A percentile compares a stretch with the other conserved stretches of the same genome.
phyloP scores from a whole-genome alignment of 64 coral and sea anemone species.

The Dendronephthya gigantea region DNA sequence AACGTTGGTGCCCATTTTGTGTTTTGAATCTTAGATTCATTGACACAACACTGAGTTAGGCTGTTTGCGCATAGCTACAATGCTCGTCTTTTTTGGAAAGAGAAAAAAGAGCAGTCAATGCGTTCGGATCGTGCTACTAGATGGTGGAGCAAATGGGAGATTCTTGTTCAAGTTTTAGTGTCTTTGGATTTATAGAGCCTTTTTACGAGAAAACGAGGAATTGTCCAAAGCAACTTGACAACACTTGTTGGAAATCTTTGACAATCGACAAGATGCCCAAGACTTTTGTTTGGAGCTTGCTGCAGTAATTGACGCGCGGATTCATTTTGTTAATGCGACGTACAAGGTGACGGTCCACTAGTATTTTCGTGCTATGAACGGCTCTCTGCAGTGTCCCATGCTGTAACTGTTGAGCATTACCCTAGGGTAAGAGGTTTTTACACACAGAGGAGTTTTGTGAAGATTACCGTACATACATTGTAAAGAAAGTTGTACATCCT shows the following conservation, averaged over 20 bases:
- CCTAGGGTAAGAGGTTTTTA: too few species aligned
- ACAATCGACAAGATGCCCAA: conserved; percentile 34
- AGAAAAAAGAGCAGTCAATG: conserved; percentile 41
- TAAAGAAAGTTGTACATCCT: conserved; percentile 6
- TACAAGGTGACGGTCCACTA: conserved; percentile 47
- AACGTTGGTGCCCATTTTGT: conserved; percentile 28
- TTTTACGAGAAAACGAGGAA: conserved; percentile 46
- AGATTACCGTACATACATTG: conserved; percentile 17
- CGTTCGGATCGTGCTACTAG: conserved; percentile 31
- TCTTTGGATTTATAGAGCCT: conserved; percentile 51
- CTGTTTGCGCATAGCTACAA: conserved; percentile 57
- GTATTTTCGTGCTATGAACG: conserved; percentile 57
- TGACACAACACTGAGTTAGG: conserved; percentile 40
- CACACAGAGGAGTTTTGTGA: conserved; percentile 16
- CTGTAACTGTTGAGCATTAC: conserved; percentile 35
- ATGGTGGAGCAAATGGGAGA: conserved; percentile 58
- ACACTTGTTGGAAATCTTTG: conserved; percentile 59
- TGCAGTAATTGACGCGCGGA: conserved; percentile 50
- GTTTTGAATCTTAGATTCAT: conserved; percentile 41
- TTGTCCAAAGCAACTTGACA: conserved; percentile 27
- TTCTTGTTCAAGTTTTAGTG: conserved; percentile 41
- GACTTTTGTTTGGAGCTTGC: conserved; percentile 54
- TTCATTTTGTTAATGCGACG: conserved; percentile 43
- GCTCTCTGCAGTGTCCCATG: conserved; percentile 43
- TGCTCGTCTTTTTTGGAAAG: conserved; percentile 39